Evolutionary conservation across 1,140 invertebrate genomes (phyloP), one percentile per base, ranked within the genome.

Genomic region (Drosophila subobscura): DNA sequence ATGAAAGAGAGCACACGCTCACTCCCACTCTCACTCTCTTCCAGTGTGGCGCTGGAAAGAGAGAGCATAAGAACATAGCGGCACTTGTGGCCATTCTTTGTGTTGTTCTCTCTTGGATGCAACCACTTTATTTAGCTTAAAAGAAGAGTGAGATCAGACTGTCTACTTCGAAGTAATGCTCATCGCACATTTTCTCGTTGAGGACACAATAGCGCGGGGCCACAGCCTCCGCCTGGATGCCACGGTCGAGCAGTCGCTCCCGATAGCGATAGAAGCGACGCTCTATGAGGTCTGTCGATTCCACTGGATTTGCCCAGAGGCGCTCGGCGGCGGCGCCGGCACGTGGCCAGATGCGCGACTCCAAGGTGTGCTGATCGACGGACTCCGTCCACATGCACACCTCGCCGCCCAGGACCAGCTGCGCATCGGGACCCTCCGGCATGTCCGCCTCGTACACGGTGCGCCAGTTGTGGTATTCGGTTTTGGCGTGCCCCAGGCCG

Each of bases 311-410:
- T 0, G 94, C 92, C 96, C 96, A 97, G 6, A 97, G 91, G 40
- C 96, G 92, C 89, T 97, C 96, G 1, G 95, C 96, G 0, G 95
- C 94, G 0, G 96, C 96, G 3, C 96, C 94, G 3, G 95, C 93
- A 52, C 96, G 93, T 1, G 96, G 96, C 96, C 96, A 97, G 0
- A 96, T 92, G 70, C 94, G 93, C 0, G 93, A 91, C 81, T 96
- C 93, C 56, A 96, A 86, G 42, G 92, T 93, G 42, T 93, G 93
- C 44, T 93, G 92, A 75, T 95, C 94, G 0, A 96, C 95, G 70
- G 95, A 95, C 91, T 97, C 96, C 22, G 94, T 94, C 96, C 96
- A 97, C 94, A 97, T 95, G 54, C 95, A 94, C 12, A 94, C 94
- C 89, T 95, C 93, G 1, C 93, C 93, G 3, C 93, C 93, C n/a